Percentiles rank a stretch among this genome's conserved stretches.
Conservation (phyloP, 2,888 invertebrate genomes). For the Diaphora mendica region DNA sequence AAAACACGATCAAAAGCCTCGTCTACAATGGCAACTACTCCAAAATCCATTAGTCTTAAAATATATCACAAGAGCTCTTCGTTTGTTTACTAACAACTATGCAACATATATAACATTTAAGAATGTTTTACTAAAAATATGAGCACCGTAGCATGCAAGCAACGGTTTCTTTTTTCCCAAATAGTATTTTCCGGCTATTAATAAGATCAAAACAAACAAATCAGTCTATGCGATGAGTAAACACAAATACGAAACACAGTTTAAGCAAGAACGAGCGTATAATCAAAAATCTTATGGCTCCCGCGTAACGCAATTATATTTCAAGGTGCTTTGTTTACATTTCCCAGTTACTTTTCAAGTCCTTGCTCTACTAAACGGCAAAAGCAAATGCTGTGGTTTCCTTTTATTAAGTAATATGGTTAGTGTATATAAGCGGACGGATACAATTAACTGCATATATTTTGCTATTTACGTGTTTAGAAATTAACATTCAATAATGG, state of each 20-base stretch:
- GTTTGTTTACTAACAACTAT: slow-evolving; percentile 34
- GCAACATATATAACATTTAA: slow-evolving; percentile 33
- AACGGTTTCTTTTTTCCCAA: neutral
- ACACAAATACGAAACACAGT: neutral
- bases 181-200: neutral
- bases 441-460: slow-evolving; percentile 23
- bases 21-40: slow-evolving; percentile 36
- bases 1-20: slow-evolving; percentile 38
- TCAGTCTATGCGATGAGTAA: neutral
- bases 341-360: slow-evolving; percentile 6
- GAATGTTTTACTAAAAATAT: neutral
- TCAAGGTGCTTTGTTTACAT: neutral
- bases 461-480: slow-evolving; percentile 12
- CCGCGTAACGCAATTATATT: neutral
- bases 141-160: neutral
- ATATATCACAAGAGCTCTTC: slow-evolving; percentile 37
- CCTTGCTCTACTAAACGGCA: slow-evolving; percentile 7
- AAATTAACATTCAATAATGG: slow-evolving; percentile 21
- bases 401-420: slow-evolving; percentile 12
- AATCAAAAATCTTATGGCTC: neutral
- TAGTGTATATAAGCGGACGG: slow-evolving; percentile 17
- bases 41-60: slow-evolving; percentile 45
- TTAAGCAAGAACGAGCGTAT: neutral
- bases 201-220: neutral
- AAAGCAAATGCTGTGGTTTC: slow-evolving; percentile 2